These are phyloP conservation scores for Huso huso DNA, from an alignment of 2,797 vertebrate genomes.

Conservation along the genomic window DNA sequence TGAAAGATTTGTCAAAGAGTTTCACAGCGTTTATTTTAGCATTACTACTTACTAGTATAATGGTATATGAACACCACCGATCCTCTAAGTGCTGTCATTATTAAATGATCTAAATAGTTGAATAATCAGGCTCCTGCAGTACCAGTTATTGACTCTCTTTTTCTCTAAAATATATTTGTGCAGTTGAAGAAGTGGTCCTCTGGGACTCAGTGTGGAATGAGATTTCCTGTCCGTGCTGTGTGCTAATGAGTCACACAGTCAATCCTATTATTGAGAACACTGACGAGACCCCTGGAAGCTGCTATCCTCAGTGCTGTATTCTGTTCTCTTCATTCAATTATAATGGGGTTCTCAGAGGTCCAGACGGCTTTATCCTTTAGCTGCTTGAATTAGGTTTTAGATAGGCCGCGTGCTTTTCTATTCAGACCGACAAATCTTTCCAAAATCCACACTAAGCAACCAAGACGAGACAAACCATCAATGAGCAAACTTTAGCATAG, in stretches of 20 bases:
- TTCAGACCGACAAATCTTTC: too few relatives aligned
- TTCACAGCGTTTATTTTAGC: too few relatives aligned
- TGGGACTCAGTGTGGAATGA: not conserved
- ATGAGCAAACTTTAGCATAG: too few relatives aligned
- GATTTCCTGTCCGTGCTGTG: not conserved
- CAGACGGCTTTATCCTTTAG: conserved; percentile 13
- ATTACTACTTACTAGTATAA: too few relatives aligned
- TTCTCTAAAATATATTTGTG: not conserved
- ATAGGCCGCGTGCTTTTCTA: not conserved
- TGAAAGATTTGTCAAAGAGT: too few relatives aligned
- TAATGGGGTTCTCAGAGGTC: conserved; percentile 16
- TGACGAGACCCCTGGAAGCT: conserved; percentile 11
- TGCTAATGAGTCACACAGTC: conserved; percentile 16
- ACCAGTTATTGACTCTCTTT: not conserved
- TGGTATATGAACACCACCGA: too few relatives aligned
- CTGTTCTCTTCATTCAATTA: conserved; percentile 18
- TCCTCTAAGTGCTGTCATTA: too few relatives aligned
- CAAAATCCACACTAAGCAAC: too few relatives aligned
- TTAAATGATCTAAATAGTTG: not conserved
- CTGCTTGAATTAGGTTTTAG: conserved; percentile 8
- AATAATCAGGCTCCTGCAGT: too few relatives aligned
- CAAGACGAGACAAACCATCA: too few relatives aligned
- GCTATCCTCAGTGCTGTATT: not conserved
- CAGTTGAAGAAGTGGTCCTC: too few relatives aligned
- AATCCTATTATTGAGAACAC: conserved; percentile 10